These are phyloP conservation scores for Actinia tenebrosa DNA, from an alignment of 64 coral and sea anemone species.

Conservation along the genomic window DNA sequence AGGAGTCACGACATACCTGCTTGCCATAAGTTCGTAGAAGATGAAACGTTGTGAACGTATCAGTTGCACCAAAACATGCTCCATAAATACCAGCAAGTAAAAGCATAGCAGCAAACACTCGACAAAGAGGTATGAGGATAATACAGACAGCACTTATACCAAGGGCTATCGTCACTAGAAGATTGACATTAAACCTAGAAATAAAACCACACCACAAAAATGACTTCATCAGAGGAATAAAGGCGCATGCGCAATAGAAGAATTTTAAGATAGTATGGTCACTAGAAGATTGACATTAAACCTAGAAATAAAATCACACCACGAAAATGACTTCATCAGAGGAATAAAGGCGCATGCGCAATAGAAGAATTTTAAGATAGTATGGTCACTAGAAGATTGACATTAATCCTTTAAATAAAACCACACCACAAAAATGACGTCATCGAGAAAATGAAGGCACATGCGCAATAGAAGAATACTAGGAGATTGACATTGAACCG, in stretches of 20 bases:
- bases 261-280: not conserved
- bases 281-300: slow-evolving; percentile 78
- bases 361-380: no score
- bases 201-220: not conserved
- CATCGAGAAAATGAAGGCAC: not conserved
- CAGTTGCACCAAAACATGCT: slow-evolving; percentile 82
- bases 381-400: slow-evolving; percentile 71
- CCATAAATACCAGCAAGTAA: slow-evolving; percentile 78
- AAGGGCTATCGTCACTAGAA: slow-evolving; percentile 77
- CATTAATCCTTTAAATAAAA: slow-evolving; percentile 53
- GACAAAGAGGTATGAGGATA: slow-evolving; percentile 76
- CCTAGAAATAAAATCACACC: slow-evolving; percentile 15
- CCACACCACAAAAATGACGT: not conserved
- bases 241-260: not conserved
- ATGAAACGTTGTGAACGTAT: slow-evolving; percentile 85
- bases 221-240: not conserved
- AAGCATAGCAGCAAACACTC: slow-evolving; percentile 71
- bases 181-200: slow-evolving; percentile 73
- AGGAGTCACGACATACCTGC: slow-evolving; percentile 32
- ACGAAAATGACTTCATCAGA: not conserved
- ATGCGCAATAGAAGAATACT: not conserved
- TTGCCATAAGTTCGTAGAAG: slow-evolving; percentile 83
- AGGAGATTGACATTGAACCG: no score
- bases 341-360: not conserved
- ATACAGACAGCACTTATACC: slow-evolving; percentile 81